These are phyloP conservation scores for Datnioides undecimradiatus DNA, from an alignment of 2,113 vertebrate genomes.

Conservation along the genomic window DNA sequence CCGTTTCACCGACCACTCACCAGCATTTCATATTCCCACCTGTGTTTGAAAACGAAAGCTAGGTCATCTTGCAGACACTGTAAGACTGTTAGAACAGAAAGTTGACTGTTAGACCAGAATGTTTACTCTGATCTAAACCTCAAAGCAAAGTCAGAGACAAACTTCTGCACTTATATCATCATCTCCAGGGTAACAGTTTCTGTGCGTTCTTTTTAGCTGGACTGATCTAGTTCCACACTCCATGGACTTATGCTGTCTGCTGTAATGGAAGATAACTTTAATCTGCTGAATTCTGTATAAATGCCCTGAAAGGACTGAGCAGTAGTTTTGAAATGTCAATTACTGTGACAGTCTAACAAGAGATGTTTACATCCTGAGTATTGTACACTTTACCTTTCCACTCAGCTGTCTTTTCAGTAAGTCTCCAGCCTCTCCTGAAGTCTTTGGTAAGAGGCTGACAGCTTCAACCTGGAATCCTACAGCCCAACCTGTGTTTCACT, in stretches of 20 bases:
- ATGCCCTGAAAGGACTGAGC: slow-evolving; percentile 8
- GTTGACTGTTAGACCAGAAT: not conserved
- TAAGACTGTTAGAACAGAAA: not conserved
- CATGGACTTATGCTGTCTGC: not conserved
- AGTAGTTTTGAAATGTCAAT: slow-evolving; percentile 4
- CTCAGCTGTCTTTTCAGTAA: not conserved
- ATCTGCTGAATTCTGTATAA: not conserved
- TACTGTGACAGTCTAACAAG: slow-evolving; percentile 12
- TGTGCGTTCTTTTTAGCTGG: not conserved
- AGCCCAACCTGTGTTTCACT: not conserved
- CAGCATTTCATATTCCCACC: slow-evolving; percentile 5
- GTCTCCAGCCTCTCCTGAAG: not conserved
- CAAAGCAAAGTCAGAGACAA: not conserved
- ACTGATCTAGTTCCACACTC: not conserved
- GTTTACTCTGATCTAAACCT: not conserved
- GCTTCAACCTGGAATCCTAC: not conserved
- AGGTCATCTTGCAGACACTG: not conserved
- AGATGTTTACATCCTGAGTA: slow-evolving; percentile 33
- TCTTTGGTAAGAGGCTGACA: not conserved
- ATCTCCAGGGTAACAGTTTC: not conserved
- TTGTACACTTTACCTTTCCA: not conserved
- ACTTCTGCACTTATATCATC: not conserved
- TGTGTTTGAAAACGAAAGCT: not conserved
- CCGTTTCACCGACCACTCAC: not conserved
- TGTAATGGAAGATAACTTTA: not conserved